Percentiles rank a stretch among this genome's conserved stretches.
Evolutionary conservation across 23 tunicate species (phyloP).

Genomic region (Halocynthia aurantium): DNA sequence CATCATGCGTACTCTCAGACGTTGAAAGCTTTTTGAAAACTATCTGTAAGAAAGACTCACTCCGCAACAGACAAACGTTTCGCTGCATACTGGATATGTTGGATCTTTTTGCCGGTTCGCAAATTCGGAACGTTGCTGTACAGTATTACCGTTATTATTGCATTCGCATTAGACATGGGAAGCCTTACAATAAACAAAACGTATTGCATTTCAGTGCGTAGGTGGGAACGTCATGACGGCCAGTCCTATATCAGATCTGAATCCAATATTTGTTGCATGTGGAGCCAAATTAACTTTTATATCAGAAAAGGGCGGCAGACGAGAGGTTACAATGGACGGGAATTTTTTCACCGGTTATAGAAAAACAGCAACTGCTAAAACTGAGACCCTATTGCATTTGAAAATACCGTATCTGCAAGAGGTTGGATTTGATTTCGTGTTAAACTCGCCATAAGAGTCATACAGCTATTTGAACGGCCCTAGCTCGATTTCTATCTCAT

Average conservation of each 20-base stretch:
- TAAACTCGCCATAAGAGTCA: no score
- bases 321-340: slow-evolving; percentile 65
- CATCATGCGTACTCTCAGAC: slow-evolving; percentile 52
- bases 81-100: slow-evolving; percentile 55
- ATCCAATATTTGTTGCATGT: slow-evolving; percentile 80
- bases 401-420: slow-evolving; percentile 41
- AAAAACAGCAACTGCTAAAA: slow-evolving; percentile 41
- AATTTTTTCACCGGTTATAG: slow-evolving; percentile 88
- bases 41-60: slow-evolving; percentile 6
- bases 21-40: slow-evolving; percentile 11
- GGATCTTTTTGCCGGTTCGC: slow-evolving; percentile 88
- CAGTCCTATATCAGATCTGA: slow-evolving; percentile 97
- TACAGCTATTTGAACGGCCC: not conserved
- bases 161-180: not conserved
- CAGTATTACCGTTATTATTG: not conserved
- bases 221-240: slow-evolving; percentile 94
- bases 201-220: slow-evolving; percentile 20
- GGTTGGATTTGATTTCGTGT: not conserved
- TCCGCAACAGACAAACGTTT: slow-evolving; percentile 37
- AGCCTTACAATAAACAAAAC: not conserved
- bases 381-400: slow-evolving; percentile 41
- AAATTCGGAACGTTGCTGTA: slow-evolving; percentile 93
- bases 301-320: slow-evolving; percentile 24
- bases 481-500: not conserved
- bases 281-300: slow-evolving; percentile 46